These are phyloP conservation scores for Triplophysa bombifrons DNA, from an alignment of 2,797 vertebrate species.

Conservation along the genomic window DNA sequence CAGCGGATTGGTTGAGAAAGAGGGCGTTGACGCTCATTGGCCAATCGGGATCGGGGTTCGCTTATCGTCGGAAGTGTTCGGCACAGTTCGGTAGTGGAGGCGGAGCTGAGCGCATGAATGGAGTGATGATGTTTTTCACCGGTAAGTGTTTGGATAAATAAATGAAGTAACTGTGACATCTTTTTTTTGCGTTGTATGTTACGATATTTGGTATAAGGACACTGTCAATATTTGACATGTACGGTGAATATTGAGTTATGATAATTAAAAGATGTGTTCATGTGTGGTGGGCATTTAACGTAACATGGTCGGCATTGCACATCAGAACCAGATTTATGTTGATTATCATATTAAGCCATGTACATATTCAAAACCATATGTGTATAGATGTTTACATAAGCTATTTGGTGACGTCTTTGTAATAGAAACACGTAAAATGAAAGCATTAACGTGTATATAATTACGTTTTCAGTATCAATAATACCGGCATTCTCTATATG, in stretches of 20 bases:
- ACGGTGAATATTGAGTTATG: not conserved
- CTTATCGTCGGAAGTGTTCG: constrained; percentile 34
- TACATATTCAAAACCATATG: not conserved
- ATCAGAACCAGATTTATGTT: not conserved
- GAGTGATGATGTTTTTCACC: constrained; percentile 27
- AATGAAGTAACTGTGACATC: not conserved
- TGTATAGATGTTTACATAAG: not conserved
- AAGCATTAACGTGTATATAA: not conserved
- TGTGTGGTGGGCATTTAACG: not conserved
- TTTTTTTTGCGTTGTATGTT: not conserved
- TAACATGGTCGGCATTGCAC: not conserved
- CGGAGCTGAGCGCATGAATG: constrained; percentile 18
- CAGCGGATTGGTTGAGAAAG: not conserved
- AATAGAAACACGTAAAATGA: constrained; percentile 1
- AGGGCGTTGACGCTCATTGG: not conserved
- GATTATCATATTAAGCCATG: not conserved
- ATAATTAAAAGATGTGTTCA: not conserved
- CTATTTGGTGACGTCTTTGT: not conserved
- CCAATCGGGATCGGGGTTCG: constrained; percentile 22
- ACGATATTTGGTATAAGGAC: not conserved
- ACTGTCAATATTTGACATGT: not conserved
- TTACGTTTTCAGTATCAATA: not conserved
- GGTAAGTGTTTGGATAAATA: constrained; percentile 40
- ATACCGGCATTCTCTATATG: not conserved
- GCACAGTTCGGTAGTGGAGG: constrained; percentile 13